These are phyloP conservation scores for Clupea harengus DNA, from an alignment of 2,113 vertebrate genomes.

Conservation along the genomic window DNA sequence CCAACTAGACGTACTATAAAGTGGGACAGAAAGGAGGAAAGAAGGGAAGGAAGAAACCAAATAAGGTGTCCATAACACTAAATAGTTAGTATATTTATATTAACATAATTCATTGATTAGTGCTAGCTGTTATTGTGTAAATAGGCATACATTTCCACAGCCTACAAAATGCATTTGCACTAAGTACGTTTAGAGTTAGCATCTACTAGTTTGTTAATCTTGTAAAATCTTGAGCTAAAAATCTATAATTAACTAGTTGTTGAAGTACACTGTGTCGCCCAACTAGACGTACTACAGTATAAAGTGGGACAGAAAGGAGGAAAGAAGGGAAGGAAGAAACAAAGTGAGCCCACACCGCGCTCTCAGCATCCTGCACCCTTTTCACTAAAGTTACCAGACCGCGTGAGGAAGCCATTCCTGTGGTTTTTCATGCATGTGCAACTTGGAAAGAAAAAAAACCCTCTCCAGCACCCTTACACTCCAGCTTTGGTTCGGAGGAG, in stretches of 20 bases:
- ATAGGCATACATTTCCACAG: background rate
- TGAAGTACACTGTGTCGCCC: background rate
- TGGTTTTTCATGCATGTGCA: slow-evolving; percentile 22
- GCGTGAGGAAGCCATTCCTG: slow-evolving; percentile 19
- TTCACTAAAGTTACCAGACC: slow-evolving; percentile 13
- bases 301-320: background rate
- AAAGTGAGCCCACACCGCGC: background rate
- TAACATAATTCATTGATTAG: background rate
- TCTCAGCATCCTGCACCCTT: background rate
- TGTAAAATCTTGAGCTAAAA: background rate
- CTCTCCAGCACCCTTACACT: background rate
- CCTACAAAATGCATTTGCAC: too few species aligned
- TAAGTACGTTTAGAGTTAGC: too few species aligned
- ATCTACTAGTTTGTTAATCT: too few species aligned
- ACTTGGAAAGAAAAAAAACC: background rate
- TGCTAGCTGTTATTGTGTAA: background rate
- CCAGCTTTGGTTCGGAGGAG: slow-evolving; percentile 6
- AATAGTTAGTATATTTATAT: background rate
- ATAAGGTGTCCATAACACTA: background rate
- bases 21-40: too few species aligned
- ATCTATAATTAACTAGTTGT: background rate
- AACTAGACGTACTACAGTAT: background rate
- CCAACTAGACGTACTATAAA: too few species aligned
- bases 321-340: background rate
- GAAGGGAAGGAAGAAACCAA: too few species aligned